Evolutionary conservation across 2,797 vertebrate genomes (phyloP).

Genomic region (Pitangus sulphuratus): DNA sequence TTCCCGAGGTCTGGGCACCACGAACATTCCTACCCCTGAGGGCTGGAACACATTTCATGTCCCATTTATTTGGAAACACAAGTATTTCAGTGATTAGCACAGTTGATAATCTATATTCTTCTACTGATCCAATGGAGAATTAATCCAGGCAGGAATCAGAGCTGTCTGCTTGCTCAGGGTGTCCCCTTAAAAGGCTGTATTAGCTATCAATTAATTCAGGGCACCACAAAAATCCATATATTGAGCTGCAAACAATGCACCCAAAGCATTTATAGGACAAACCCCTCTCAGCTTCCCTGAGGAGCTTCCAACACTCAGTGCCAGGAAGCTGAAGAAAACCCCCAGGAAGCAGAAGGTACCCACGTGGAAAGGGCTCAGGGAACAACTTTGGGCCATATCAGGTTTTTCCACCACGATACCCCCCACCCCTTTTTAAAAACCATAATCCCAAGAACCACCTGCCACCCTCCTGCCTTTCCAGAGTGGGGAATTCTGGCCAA

Average conservation of each 20-base stretch:
- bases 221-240: neutral
- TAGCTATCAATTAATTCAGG: neutral
- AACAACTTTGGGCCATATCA: neutral
- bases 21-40: fast-evolving
- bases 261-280: fast-evolving
- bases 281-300: fast-evolving
- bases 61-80: neutral
- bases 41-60: neutral
- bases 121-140: neutral
- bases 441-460: neutral
- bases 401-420: neutral
- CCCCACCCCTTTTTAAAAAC: neutral
- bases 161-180: fast-evolving
- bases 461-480: neutral
- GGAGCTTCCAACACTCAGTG: neutral
- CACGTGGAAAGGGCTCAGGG: fast-evolving
- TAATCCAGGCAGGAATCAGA: neutral
- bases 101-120: fast-evolving
- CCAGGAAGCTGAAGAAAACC: neutral
- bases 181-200: fast-evolving
- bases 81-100: neutral
- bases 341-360: neutral
- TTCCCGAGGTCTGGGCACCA: neutral
- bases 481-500: neutral
- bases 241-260: fast-evolving